These are phyloP conservation scores for Erebia aethiops DNA, from an alignment of 2,888 invertebrate genomes.

Conservation along the genomic window DNA sequence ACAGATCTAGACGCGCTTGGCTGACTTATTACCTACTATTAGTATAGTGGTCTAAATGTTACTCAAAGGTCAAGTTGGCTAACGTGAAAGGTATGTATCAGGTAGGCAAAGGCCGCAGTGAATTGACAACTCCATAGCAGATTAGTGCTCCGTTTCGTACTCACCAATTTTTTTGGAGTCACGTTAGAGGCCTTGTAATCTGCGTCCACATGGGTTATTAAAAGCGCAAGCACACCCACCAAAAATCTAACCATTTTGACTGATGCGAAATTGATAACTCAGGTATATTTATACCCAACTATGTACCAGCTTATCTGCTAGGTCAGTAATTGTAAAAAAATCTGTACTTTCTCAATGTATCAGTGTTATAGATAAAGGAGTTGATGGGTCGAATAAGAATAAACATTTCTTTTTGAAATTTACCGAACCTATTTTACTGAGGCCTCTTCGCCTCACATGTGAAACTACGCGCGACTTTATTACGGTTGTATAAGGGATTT, in stretches of 20 bases:
- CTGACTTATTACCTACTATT: too few relatives aligned
- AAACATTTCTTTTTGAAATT: neutral
- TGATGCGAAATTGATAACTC: neutral
- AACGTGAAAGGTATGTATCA: too few relatives aligned
- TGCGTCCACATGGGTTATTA: neutral
- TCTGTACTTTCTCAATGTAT: slow-evolving; percentile 2
- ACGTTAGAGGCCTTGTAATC: neutral
- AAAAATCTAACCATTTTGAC: slow-evolving; percentile 4
- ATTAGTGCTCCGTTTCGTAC: neutral
- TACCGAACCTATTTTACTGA: too few relatives aligned
- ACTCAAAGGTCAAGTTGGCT: too few relatives aligned
- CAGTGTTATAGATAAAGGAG: neutral
- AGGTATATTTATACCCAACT: slow-evolving; percentile 8
- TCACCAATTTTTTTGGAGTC: neutral
- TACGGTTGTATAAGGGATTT: too few relatives aligned
- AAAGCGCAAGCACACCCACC: neutral
- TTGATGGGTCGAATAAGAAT: neutral
- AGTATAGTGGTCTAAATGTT: too few relatives aligned
- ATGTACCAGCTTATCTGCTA: neutral
- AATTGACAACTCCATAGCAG: too few relatives aligned
- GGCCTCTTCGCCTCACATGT: too few relatives aligned
- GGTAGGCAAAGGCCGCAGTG: too few relatives aligned
- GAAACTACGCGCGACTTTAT: too few relatives aligned
- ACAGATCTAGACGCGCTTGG: too few relatives aligned
- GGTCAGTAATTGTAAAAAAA: neutral